phyloP scores from a whole-genome alignment of 2,113 vertebrate genomes.

The Zosterops lateralis region DNA sequence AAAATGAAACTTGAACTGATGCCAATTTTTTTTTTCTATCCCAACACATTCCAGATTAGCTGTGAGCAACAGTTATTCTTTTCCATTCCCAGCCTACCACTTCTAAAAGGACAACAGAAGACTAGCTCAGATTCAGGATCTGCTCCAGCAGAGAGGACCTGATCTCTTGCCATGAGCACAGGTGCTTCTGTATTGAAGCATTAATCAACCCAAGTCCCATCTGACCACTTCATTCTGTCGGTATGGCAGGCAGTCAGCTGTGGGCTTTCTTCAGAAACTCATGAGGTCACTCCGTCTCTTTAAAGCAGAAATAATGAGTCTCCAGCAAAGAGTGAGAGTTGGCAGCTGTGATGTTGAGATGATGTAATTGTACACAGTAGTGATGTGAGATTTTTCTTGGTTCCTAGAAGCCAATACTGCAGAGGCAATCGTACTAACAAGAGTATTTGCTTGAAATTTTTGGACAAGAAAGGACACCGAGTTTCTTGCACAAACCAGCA shows the following conservation, averaged over 20 bases:
- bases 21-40: background rate
- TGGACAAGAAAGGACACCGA: background rate
- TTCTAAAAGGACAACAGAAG: background rate
- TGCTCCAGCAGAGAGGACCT: background rate
- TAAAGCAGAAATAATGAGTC: slow-evolving; percentile 24
- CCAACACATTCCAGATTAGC: background rate
- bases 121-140: background rate
- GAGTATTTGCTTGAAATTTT: slow-evolving; percentile 22
- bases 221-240: background rate
- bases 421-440: slow-evolving; percentile 24
- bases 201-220: slow-evolving; percentile 9
- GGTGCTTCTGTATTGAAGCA: slow-evolving; percentile 33
- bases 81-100: background rate
- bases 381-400: slow-evolving; percentile 55
- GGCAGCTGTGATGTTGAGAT: slow-evolving; percentile 48
- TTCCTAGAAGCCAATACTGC: slow-evolving; percentile 56
- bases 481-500: background rate
- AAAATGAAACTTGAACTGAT: background rate
- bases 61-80: background rate
- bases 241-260: slow-evolving; percentile 30
- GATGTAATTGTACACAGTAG: slow-evolving; percentile 53
- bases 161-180: slow-evolving; percentile 2
- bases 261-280: slow-evolving; percentile 36
- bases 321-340: slow-evolving; percentile 17
- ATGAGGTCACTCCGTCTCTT: slow-evolving; percentile 30